Percentiles rank a stretch among this genome's conserved stretches.
Evolutionary conservation across 2,113 vertebrate genomes (phyloP).

Genomic region (Martes martes): DNA sequence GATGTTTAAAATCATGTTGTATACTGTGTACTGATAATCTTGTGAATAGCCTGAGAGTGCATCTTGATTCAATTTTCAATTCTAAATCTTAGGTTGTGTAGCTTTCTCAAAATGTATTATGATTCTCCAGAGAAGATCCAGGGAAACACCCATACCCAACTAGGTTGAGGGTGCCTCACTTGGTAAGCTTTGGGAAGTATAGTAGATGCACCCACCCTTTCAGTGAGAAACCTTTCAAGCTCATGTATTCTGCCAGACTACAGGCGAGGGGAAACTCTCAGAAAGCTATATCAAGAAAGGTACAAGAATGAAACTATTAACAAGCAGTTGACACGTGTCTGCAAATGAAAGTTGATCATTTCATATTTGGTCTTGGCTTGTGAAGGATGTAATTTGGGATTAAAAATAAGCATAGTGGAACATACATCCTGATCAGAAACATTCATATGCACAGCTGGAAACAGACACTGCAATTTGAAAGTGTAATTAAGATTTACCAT

Average conservation of each 20-base stretch:
- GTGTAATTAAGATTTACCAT: slow-evolving; percentile 78
- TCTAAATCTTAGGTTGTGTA: slow-evolving; percentile 40
- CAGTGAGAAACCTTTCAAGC: slow-evolving; percentile 45
- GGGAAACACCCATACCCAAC: background rate
- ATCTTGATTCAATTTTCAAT: slow-evolving; percentile 71
- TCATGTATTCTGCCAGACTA: background rate
- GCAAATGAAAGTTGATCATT: slow-evolving; percentile 68
- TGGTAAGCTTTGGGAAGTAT: slow-evolving; percentile 68
- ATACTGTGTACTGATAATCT: background rate
- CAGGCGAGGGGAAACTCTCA: slow-evolving; percentile 36
- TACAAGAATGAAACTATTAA: slow-evolving; percentile 30
- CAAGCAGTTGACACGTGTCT: slow-evolving; percentile 51
- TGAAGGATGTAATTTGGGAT: slow-evolving; percentile 61
- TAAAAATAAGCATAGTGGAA: slow-evolving; percentile 74
- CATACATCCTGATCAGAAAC: slow-evolving; percentile 69
- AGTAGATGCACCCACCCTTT: slow-evolving; percentile 41
- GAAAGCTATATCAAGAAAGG: slow-evolving; percentile 43
- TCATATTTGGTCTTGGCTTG: slow-evolving; percentile 56
- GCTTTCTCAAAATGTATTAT: slow-evolving; percentile 61
- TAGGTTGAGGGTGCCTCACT: background rate
- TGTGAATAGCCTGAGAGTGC: slow-evolving; percentile 46
- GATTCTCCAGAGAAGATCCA: background rate
- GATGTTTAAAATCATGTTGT: background rate
- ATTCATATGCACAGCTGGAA: slow-evolving; percentile 74
- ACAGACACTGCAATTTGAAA: slow-evolving; percentile 72